Evolutionary conservation across 2,888 invertebrate species (phyloP), one percentile per base, ranked within the genome.

Genomic region (Chrysomela aeneicollis): DNA sequence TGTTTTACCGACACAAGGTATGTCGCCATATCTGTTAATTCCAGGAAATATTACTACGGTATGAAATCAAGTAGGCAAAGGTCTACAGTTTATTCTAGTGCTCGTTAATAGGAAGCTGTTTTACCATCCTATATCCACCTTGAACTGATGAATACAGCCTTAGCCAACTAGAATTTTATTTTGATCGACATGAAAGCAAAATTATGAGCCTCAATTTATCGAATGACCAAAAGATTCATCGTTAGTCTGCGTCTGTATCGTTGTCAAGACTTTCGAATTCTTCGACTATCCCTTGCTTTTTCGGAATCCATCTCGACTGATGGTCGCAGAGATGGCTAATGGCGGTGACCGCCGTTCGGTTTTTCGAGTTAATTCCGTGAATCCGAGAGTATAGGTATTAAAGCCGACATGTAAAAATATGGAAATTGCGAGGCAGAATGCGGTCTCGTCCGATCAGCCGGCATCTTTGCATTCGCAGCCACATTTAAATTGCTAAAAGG

Each of bases 401-500:
- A 71, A 68, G 71, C 75, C 73, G 75, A 73, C 77, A 78, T 78
- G 77, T 77, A 78, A 77, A 78, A 77, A 76, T 78, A 78, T 77
- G 78, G 77, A 77, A 77, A 78, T 78, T 73, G 76, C 73, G 66
- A 66, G 72, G 72, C 74, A 77, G 75, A 77, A 78, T 77, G 77
- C 76, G 71, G 76, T 73, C 73, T 73, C 74, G 73, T 4, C 15
- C 18, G 53, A 18, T 32, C 73, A 73, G 71, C 74, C 74, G 76
- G 73, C 75, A 75, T 76, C 74, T 82, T 82, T 82, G 81, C 82
- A 82, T 82, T 81, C 78, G 79, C 79, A 78, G 76, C 78, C 77
- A 79, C 81, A 82, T 83, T 83, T 83, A 82, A 82, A 83, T 83
- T 82, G 83, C 83, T 82, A 82, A 82, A 82, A 82, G 80, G 81